These are phyloP conservation scores for Clarias fuscus DNA, from an alignment of 2,797 vertebrate genomes.

Conservation along the genomic window DNA sequence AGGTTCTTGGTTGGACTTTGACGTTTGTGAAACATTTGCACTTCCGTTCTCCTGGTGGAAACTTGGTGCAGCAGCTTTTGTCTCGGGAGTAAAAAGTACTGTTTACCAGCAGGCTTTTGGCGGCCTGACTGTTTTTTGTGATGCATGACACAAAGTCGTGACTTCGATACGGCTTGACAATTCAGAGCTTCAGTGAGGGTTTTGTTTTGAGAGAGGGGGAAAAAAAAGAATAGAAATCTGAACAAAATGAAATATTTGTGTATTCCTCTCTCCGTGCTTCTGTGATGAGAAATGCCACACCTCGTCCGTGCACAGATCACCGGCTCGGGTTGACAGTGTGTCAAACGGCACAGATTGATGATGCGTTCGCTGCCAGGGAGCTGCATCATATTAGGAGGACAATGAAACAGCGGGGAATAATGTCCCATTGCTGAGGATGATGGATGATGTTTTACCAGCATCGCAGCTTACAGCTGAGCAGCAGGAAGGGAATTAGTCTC, in stretches of 20 bases:
- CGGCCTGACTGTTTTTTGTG: slow-evolving; percentile 18
- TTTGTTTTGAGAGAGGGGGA: neutral
- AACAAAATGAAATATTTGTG: slow-evolving; percentile 1
- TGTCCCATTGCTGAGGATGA: slow-evolving; percentile 68
- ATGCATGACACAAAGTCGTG: slow-evolving; percentile 20
- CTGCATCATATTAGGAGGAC: slow-evolving; percentile 65
- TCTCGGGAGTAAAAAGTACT: neutral
- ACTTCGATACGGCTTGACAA: neutral
- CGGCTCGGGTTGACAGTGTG: slow-evolving; percentile 66
- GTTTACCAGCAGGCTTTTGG: slow-evolving; percentile 15
- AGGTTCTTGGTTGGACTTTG: neutral
- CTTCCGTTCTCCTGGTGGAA: neutral
- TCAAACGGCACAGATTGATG: slow-evolving; percentile 73
- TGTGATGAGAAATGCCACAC: slow-evolving; percentile 30
- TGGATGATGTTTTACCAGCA: slow-evolving; percentile 65
- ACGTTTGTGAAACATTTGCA: neutral
- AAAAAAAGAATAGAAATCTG: no score
- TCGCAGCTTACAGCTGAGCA: slow-evolving; percentile 35
- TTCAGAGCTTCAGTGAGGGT: neutral
- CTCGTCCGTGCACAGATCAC: slow-evolving; percentile 50
- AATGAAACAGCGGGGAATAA: slow-evolving; percentile 76
- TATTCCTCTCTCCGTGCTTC: neutral
- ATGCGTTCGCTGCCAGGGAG: slow-evolving; percentile 64
- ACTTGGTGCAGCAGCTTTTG: neutral
- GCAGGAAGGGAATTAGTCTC: slow-evolving; percentile 10